These are phyloP conservation scores for Megaleporinus macrocephalus DNA, from an alignment of 2,113 vertebrate genomes.

Conservation along the genomic window DNA sequence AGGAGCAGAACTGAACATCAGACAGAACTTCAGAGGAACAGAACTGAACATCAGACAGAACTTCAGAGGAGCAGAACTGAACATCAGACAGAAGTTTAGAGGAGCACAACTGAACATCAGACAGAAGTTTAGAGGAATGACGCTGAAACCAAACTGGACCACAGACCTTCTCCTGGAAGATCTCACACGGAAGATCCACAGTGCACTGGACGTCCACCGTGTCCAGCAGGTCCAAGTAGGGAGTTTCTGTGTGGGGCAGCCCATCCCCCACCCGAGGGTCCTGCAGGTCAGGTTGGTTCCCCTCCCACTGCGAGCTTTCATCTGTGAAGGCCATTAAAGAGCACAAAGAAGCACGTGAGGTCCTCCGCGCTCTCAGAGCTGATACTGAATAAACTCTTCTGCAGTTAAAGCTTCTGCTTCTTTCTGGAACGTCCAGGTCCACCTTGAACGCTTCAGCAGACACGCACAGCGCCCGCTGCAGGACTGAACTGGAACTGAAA, in stretches of 20 bases:
- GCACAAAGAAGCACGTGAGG: background rate
- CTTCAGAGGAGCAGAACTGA: no score
- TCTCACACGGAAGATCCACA: constrained; percentile 29
- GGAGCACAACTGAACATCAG: no score
- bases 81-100: no score
- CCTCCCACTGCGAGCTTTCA: background rate
- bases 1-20: no score
- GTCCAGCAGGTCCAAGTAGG: constrained; percentile 16
- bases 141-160: background rate
- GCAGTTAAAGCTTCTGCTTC: no score
- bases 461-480: background rate
- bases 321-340: constrained; percentile 10
- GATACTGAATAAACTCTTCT: no score
- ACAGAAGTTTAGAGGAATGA: background rate
- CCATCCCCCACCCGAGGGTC: constrained; percentile 14
- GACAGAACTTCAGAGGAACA: no score
- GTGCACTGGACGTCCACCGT: constrained; percentile 40
- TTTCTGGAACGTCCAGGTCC: no score
- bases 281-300: background rate
- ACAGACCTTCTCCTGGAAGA: constrained; percentile 62
- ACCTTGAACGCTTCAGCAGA: no score
- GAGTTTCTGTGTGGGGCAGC: background rate
- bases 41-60: no score
- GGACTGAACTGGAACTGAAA: no score
- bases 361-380: background rate